Evolutionary conservation across 2,888 invertebrate species (phyloP).

Genomic region (Polydesmus complanatus): DNA sequence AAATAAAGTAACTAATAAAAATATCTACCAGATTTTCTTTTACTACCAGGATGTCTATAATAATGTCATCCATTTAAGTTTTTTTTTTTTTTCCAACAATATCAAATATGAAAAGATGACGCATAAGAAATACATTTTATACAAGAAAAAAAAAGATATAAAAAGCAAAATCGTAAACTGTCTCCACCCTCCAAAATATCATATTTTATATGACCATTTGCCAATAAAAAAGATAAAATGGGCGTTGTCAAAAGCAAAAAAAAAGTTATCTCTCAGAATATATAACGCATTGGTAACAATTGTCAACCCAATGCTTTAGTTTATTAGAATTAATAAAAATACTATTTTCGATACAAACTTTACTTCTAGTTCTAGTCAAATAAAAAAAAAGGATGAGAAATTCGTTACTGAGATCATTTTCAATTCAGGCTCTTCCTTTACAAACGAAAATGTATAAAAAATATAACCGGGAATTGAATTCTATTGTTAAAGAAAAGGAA

Average conservation of each 20-base stretch:
- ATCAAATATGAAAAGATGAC: background rate
- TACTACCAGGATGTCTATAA: too few species aligned
- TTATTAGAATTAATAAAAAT: background rate
- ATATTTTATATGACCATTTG: background rate
- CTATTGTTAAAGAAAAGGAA: background rate
- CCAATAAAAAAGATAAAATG: background rate
- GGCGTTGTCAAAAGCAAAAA: background rate
- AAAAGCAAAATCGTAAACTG: background rate
- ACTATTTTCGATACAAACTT: background rate
- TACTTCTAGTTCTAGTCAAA: too few species aligned
- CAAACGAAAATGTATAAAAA: background rate
- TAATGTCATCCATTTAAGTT: too few species aligned
- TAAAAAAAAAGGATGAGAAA: background rate
- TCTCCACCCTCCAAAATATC: background rate
- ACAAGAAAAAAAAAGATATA: background rate
- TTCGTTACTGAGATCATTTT: background rate
- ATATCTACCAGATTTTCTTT: too few species aligned
- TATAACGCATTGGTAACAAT: too few species aligned
- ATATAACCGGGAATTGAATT: background rate
- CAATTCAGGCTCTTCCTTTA: background rate
- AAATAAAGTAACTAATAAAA: too few species aligned
- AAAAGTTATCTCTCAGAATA: background rate
- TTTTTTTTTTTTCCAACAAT: too few species aligned
- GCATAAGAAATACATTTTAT: background rate
- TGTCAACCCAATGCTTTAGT: background rate